Evolutionary conservation across 2,113 vertebrate species (phyloP).

Genomic region (Grallaria varia): DNA sequence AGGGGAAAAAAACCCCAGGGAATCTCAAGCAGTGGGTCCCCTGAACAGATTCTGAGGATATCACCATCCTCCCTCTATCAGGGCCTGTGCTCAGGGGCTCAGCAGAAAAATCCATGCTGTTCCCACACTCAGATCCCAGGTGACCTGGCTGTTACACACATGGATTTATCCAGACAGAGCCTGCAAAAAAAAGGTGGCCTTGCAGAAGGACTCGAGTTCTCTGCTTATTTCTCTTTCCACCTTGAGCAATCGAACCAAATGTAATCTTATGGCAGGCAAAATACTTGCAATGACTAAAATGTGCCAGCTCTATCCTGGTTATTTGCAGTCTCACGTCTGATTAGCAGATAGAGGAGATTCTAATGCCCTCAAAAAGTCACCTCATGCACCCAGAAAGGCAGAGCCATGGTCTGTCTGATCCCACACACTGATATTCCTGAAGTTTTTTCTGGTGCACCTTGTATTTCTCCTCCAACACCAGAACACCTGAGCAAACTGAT

Average conservation of each 20-base stretch:
- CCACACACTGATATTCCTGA: background rate
- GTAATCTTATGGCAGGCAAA: background rate
- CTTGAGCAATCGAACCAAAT: background rate
- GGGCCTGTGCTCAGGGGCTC: background rate
- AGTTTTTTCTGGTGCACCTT: background rate
- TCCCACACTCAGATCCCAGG: background rate
- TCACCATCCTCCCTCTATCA: background rate
- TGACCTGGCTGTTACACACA: background rate
- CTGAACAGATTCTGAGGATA: background rate
- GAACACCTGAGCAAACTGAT: background rate
- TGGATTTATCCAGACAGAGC: background rate
- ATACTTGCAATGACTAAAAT: background rate
- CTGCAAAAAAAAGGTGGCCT: background rate
- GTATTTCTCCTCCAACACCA: background rate
- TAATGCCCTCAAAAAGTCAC: background rate
- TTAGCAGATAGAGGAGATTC: background rate
- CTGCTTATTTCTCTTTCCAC: background rate
- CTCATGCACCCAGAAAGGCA: background rate
- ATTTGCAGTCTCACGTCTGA: rapidly evolving
- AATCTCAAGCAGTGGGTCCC: background rate
- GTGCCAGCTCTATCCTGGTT: background rate
- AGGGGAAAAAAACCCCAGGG: background rate
- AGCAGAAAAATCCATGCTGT: background rate
- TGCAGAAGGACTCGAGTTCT: background rate
- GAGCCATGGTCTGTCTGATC: background rate